Percentiles rank a stretch among this genome's conserved stretches.
These are phyloP conservation scores for Hypena proboscidalis DNA, from an alignment of 2,888 invertebrate genomes.

Conservation along the genomic window DNA sequence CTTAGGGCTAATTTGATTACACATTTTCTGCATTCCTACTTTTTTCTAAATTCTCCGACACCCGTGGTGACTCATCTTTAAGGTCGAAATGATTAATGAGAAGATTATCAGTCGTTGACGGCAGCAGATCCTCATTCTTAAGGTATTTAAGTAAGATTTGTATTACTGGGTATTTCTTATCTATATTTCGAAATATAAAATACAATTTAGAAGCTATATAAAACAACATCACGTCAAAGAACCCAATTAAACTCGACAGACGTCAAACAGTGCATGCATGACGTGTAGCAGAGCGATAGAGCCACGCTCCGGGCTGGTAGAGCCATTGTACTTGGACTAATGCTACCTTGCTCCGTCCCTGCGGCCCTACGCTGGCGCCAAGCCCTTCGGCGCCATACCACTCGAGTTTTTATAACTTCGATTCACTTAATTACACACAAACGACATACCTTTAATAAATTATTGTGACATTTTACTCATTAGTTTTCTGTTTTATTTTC, in stretches of 20 bases:
- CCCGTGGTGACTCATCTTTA: too few species aligned
- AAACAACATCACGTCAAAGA: conserved; percentile 8
- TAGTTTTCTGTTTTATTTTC: conserved; percentile 23
- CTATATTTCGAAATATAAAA: too few species aligned
- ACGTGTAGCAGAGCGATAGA: conserved; percentile 5
- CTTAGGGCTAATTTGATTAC: too few species aligned
- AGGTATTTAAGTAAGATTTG: too few species aligned
- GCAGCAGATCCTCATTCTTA: too few species aligned
- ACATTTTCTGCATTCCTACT: too few species aligned
- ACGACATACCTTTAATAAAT: conserved; percentile 47
- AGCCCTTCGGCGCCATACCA: conserved; percentile 35
- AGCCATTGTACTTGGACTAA: conserved; percentile 34
- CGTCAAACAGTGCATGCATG: conserved; percentile 12
- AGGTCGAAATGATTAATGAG: too few species aligned
- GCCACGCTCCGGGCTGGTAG: too few species aligned
- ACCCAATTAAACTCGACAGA: conserved; percentile 13
- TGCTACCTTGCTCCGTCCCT: conserved; percentile 22
- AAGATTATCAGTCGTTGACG: too few species aligned
- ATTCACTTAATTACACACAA: conserved; percentile 53
- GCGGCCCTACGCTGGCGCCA: conserved; percentile 36
- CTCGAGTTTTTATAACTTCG: conserved; percentile 44
- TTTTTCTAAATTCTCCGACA: too few species aligned
- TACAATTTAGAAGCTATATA: background rate
- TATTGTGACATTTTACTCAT: conserved; percentile 35
- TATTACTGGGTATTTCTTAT: too few species aligned